These are phyloP conservation scores for Tenebrio molitor DNA, from an alignment of 1,140 invertebrate genomes.

Conservation along the genomic window DNA sequence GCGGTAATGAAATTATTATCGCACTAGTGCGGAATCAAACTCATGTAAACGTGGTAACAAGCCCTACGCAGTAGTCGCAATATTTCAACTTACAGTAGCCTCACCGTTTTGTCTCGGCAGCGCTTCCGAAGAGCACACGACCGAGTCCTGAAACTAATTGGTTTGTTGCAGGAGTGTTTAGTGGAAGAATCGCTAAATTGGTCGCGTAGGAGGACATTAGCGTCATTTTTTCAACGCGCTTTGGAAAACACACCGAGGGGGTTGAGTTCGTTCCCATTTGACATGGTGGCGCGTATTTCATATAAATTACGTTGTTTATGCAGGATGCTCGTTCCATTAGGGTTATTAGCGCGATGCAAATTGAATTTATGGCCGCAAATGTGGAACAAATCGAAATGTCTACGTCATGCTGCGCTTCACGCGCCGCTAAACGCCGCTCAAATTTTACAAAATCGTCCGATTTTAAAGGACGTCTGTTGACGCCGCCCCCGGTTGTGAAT, in stretches of 20 bases:
- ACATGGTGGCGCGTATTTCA: neutral
- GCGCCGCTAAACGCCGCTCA: conserved; percentile 11
- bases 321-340: conserved; percentile 29
- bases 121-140: neutral
- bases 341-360: conserved; percentile 27
- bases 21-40: too few relatives aligned
- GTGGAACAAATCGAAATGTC: conserved; percentile 35
- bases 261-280: neutral
- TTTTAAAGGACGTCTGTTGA: neutral
- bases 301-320: conserved; percentile 27
- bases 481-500: neutral
- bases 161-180: conserved; percentile 28
- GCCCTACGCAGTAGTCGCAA: too few relatives aligned
- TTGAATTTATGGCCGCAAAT: conserved; percentile 33
- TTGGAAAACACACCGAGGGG: neutral
- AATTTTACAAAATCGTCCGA: conserved; percentile 14
- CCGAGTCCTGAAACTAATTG: conserved; percentile 9
- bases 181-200: conserved; percentile 18
- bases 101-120: too few relatives aligned
- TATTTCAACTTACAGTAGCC: too few relatives aligned
- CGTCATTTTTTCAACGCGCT: conserved; percentile 1
- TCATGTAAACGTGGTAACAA: too few relatives aligned
- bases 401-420: conserved; percentile 20
- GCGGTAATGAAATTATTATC: too few relatives aligned
- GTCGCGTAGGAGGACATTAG: conserved; percentile 30